Conservation (phyloP, 2,113 vertebrate genomes). For the Hippocampus abdominalis region DNA sequence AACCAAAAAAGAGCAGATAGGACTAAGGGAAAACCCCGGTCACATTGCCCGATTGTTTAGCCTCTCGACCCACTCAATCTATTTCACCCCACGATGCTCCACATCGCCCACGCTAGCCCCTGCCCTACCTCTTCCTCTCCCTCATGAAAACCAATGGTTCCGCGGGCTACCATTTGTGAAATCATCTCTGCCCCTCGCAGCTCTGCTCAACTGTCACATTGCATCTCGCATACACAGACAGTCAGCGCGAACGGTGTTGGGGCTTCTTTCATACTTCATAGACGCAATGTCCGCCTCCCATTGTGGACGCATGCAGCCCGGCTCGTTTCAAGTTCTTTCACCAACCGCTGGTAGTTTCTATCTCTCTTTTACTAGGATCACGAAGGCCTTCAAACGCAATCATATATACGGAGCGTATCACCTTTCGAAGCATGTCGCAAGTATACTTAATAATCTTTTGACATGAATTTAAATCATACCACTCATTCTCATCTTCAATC, state of each 20-base stretch:
- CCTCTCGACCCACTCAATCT: slow-evolving; percentile 31
- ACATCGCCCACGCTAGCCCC: slow-evolving; percentile 35
- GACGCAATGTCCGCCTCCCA: slow-evolving; percentile 48
- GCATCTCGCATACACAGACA: slow-evolving; percentile 66
- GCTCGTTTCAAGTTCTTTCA: background rate
- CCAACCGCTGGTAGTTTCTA: background rate
- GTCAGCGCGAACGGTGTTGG: slow-evolving; percentile 63
- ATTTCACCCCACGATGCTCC: slow-evolving; percentile 26
- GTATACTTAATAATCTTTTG: background rate
- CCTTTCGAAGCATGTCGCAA: background rate
- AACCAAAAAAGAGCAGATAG: slow-evolving; percentile 5
- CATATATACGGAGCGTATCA: background rate
- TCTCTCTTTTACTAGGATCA: background rate
- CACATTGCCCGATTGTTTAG: slow-evolving; percentile 30
- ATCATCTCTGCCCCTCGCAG: slow-evolving; percentile 71
- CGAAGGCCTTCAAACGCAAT: background rate
- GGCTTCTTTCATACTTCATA: slow-evolving; percentile 64
- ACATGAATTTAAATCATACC: background rate
- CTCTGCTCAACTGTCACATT: slow-evolving; percentile 74
- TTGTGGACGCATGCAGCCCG: slow-evolving; percentile 38
- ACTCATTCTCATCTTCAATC: background rate
- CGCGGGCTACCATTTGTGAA: slow-evolving; percentile 72
- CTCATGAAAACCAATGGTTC: slow-evolving; percentile 50
- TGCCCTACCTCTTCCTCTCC: slow-evolving; percentile 38
- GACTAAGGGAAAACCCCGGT: slow-evolving; percentile 6